Base-by-base conservation (phyloP, 2,888 invertebrate genomes). In the Aleiodes testaceus region DNA sequence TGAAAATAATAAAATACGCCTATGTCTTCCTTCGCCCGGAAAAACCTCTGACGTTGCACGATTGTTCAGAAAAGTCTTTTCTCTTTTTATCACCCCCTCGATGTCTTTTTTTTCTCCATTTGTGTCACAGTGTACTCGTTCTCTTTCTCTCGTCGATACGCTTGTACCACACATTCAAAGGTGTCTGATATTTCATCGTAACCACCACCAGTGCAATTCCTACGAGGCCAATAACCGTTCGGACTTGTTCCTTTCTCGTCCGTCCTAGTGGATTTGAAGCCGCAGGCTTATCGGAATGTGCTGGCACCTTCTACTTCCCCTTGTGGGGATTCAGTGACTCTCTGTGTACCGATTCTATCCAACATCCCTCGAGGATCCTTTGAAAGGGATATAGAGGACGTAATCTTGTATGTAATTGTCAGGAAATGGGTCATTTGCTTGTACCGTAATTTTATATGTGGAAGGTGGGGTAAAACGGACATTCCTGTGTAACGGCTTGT, bases 231-330 rank as follows among this genome's bases (percentile, higher is more conserved):
- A 73, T 74, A 74, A 75, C 74, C 74, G 69, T 73, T 71, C 49
- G 70, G 70, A 66, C 42, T 72, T 66, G 67, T 74, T 69, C 72
- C 72, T 71, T 72, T 72, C 55, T 63, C 63, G 20, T 66, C 59
- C 22, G 50, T 71, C 66, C 42, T 64, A 52, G 63, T 47, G 63
- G 36, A 36, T 66, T 65, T 64, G 61, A 70, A 71, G 73, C 74
- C 70, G 59, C 50, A 65, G 75, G 77, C 74, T 77, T 77, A 77
- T 77, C 77, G 76, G 63, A 63, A 73, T 72, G 55, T 65, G 70
- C 70, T 59, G 63, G 64, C 74, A 74, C 74, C 73, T 71, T 61
- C 45, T 69, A 69, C 71, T 63, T 61, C 55, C 66, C 70, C 70
- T 66, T 66, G 64, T 49, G 61, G 45, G 72, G 55, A 71, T 67